Base-by-base conservation (phyloP, 2,888 invertebrate genomes). In the Anthrax anthrax region DNA sequence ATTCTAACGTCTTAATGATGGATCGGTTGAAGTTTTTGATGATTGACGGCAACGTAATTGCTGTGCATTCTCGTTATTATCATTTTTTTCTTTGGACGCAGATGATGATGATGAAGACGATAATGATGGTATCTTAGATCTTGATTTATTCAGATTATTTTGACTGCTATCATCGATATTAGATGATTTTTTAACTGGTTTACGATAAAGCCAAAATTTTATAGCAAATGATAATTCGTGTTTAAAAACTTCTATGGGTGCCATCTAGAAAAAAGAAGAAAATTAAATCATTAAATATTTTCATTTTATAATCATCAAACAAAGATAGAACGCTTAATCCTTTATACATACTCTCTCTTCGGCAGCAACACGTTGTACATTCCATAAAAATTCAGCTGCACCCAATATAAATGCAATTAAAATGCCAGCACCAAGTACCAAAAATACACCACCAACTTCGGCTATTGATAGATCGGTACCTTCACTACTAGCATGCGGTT, bases 371-470 rank as follows among this genome's bases (percentile, higher is more conserved):
- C 84, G 77, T 53, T 81, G 76, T 2, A 87, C 80, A 61, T 90
- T 86, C 78, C 89, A 80, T 19, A 89, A 66, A 61, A 94, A 91
- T 66, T 96, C 92, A 45, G 81, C 71, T 17, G 90, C 67, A 14
- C 89, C 88, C 23, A 91, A 75, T 8, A 84, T 51, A n/a, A 84
- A 69, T 0, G 89, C 84, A 18, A 81, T 63, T 2, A 74, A 60
- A 40, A 85, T 79, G 1, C 92, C 92, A 13, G 73, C 72, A 3
- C 80, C 77, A 3, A 94, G 73, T 5, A 92, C 88, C 9, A 92
- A 73, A 63, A 92, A 94, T 32, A 92, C 88, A 54, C 94, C 92
- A 51, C 91, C 91, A 2, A 92, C 85, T 63, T 95, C 90, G 6
- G 61, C 61, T 18, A 69, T 62, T 32, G 65, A 64, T 29, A 69